Base-by-base conservation (phyloP, 2,888 invertebrate species). In the Drosophila atroscutellata region DNA sequence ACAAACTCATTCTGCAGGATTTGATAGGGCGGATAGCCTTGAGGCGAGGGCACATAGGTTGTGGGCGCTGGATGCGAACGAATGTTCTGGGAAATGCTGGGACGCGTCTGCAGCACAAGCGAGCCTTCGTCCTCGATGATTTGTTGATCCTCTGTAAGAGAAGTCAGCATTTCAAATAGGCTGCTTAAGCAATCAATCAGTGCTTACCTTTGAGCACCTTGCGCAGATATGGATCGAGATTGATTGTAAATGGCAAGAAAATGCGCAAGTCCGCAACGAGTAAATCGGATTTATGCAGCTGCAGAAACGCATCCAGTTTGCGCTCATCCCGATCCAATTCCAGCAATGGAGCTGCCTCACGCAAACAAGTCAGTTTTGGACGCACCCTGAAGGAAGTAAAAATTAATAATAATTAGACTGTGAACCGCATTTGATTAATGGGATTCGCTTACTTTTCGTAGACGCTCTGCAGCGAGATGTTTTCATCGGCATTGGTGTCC, bases 231-330 rank as follows among this genome's bases (percentile, higher is more conserved):
- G 99, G 99, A 94, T 99, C 99, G 63, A 99, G 94, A 93, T 99
- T 99, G 88, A 99, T 99, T 20, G 99, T 99, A 93, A 99, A 99
- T 0, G 99, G 99, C 72, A 99, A 94, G 93, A 99, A 99, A 90
- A 98, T 97, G 92, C 98, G 97, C 91, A 99, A 94, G 92, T 98
- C 98, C 49, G 97, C 96, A 11, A 98, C 96, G 50, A 97, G 94
- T 72, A 98, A 94, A 85, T 97, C 97, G 15, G 96, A 95, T 78
- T 97, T 96, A 92, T 98, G 98, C 92, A 97, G 97, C 74, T 97
- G 95, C 34, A 99, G 94, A 92, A 99, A 98, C 65, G 98, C 97
- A 91, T 99, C 98, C 84, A 99, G 94, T 93, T 99, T 99, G 56
- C 98, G 96, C 88, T 98, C 98, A 93, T 99, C 99, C 62, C 98